Evolutionary conservation across 2,888 invertebrate genomes (phyloP).

Genomic region (Orchesella flavescens): DNA sequence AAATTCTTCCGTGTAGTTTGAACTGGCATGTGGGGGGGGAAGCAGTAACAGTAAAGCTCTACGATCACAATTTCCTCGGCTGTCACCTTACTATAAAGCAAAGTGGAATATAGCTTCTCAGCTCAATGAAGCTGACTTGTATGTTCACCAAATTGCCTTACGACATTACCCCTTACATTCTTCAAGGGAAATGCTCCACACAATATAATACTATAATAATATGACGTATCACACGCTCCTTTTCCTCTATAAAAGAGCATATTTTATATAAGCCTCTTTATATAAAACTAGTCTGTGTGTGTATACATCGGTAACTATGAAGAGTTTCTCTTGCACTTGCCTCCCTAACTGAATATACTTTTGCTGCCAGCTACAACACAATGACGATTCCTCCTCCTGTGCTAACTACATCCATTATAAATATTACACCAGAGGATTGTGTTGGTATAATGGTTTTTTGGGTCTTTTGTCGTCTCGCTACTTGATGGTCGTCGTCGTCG

Average conservation of each 20-base stretch:
- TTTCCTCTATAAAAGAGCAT: neutral
- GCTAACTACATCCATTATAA: conserved; percentile 55
- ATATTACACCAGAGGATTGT: conserved; percentile 51
- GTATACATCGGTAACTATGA: too few relatives aligned
- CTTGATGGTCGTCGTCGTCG: conserved; percentile 59
- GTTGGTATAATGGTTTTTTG: conserved; percentile 34
- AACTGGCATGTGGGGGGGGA: neutral
- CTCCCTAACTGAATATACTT: neutral
- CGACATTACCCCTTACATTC: conserved; percentile 43
- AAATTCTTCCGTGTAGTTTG: conserved; percentile 23
- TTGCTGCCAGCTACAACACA: conserved; percentile 20
- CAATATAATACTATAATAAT: neutral
- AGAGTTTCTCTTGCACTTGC: neutral
- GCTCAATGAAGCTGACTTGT: conserved; percentile 56
- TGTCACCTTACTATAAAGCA: conserved; percentile 63
- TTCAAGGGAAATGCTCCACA: neutral
- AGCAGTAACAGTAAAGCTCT: conserved; percentile 55
- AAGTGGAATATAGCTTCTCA: conserved; percentile 55
- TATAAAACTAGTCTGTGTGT: neutral
- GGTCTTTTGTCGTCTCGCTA: conserved; percentile 63
- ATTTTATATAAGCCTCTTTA: neutral
- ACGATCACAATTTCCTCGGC: conserved; percentile 67
- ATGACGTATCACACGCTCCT: neutral
- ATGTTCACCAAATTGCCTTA: conserved; percentile 52
- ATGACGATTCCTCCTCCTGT: conserved; percentile 35